These are phyloP conservation scores for Colostygia pectinataria DNA, from an alignment of 2,888 invertebrate species.

Conservation along the genomic window DNA sequence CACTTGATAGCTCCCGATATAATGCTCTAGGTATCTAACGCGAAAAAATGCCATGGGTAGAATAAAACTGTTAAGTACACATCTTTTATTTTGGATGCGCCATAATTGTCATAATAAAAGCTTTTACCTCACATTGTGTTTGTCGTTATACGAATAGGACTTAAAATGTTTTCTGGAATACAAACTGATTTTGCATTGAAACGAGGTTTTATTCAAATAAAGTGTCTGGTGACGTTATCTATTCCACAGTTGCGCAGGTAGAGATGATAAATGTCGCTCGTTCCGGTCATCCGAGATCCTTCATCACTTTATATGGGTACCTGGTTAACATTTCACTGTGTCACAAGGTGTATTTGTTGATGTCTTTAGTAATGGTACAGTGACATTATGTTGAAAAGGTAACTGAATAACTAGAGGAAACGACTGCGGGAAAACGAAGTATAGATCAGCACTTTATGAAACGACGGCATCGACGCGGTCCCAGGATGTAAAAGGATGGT, in stretches of 20 bases:
- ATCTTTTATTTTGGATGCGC: not conserved
- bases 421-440: too few species aligned
- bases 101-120: not conserved
- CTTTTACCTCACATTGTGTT: not conserved
- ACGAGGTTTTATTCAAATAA: slow-evolving; percentile 28
- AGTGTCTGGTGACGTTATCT: slow-evolving; percentile 29
- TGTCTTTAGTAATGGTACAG: not conserved
- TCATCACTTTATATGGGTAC: slow-evolving; percentile 8
- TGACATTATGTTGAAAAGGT: not conserved
- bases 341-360: slow-evolving; percentile 1
- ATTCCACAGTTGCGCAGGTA: slow-evolving; percentile 26
- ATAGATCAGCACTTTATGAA: too few species aligned
- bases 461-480: too few species aligned
- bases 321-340: slow-evolving; percentile 1
- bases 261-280: slow-evolving; percentile 20
- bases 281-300: slow-evolving; percentile 20
- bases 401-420: too few species aligned
- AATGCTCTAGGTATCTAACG: too few species aligned
- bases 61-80: not conserved
- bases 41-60: too few species aligned
- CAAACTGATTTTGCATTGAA: slow-evolving; percentile 2
- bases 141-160: not conserved
- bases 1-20: too few species aligned
- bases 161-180: not conserved
- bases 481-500: too few species aligned